Percentiles rank a stretch among this genome's conserved stretches.
phyloP scores from a whole-genome alignment of 2,113 vertebrate species.

The Thryonomys swinderianus region DNA sequence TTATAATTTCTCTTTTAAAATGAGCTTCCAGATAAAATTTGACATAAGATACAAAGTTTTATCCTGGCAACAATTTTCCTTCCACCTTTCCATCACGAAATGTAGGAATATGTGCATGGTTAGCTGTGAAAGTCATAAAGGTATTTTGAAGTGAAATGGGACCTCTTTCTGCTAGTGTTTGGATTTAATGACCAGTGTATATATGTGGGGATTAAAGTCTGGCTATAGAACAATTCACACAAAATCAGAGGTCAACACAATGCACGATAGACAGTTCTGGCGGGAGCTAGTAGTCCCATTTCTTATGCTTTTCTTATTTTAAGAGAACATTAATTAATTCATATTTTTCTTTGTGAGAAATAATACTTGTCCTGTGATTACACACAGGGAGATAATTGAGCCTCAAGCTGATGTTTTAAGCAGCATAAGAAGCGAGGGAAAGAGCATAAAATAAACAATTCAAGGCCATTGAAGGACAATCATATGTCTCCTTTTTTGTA shows the following conservation, averaged over 20 bases:
- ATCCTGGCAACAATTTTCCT: conserved; percentile 66
- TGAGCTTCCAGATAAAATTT: conserved; percentile 76
- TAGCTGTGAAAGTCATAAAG: conserved; percentile 44
- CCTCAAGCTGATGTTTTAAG: background rate
- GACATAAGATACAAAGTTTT: conserved; percentile 76
- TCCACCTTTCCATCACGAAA: conserved; percentile 39
- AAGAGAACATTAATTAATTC: background rate
- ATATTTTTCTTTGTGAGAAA: conserved; percentile 27
- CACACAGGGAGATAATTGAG: background rate
- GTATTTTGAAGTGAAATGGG: background rate
- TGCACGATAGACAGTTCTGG: background rate
- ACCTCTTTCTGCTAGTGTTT: background rate
- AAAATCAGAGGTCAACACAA: background rate
- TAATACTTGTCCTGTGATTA: background rate
- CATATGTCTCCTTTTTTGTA: background rate
- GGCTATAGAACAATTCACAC: background rate
- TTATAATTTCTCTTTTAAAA: conserved; percentile 78
- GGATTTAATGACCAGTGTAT: background rate
- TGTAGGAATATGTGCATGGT: conserved; percentile 5
- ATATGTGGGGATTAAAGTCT: background rate
- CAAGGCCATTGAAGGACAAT: background rate
- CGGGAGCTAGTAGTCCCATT: background rate
- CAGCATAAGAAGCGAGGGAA: background rate
- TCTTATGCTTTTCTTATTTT: background rate
- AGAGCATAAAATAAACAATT: background rate